A percentile compares a stretch with the other conserved stretches of the same genome.
Evolutionary conservation across 2,888 invertebrate species (phyloP).

Genomic region (Agrilus biguttatus): DNA sequence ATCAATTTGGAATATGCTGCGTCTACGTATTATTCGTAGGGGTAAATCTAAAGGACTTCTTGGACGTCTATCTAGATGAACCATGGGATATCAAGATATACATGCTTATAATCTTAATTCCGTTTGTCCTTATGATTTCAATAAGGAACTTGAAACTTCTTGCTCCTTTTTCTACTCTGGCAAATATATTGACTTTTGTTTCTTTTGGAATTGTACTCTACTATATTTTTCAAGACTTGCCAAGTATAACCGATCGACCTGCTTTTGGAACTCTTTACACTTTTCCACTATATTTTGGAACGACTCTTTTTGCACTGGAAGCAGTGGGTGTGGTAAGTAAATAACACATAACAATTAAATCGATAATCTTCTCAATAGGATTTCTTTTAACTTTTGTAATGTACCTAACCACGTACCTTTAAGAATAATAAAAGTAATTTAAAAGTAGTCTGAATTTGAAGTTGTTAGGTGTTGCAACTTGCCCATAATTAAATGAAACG

Average conservation of each 20-base stretch:
- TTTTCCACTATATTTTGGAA: constrained; percentile 90
- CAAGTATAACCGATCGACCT: constrained; percentile 45
- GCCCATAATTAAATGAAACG: too few species aligned
- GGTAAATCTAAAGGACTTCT: constrained; percentile 24
- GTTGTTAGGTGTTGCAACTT: too few species aligned
- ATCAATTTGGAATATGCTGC: constrained; percentile 80
- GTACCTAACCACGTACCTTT: too few species aligned
- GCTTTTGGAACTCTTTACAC: constrained; percentile 49
- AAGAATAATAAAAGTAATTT: too few species aligned
- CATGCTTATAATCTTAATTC: constrained; percentile 32
- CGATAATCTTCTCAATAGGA: too few species aligned
- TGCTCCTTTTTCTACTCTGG: constrained; percentile 80
- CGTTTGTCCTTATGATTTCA: constrained; percentile 67
- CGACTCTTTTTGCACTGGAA: constrained; percentile 90
- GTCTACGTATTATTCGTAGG: constrained; percentile 59
- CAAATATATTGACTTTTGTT: constrained; percentile 69
- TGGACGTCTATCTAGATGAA: constrained; percentile 18
- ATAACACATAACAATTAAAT: too few species aligned
- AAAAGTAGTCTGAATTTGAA: too few species aligned
- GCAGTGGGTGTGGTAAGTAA: constrained; percentile 74
- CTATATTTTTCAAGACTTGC: constrained; percentile 64
- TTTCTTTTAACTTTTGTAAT: too few species aligned
- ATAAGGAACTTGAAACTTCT: constrained; percentile 72
- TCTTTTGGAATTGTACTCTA: constrained; percentile 78
- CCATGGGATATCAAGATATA: constrained; percentile 16